Evolutionary conservation across 2,113 vertebrate species (phyloP).

Genomic region (Poicephalus gulielmi): DNA sequence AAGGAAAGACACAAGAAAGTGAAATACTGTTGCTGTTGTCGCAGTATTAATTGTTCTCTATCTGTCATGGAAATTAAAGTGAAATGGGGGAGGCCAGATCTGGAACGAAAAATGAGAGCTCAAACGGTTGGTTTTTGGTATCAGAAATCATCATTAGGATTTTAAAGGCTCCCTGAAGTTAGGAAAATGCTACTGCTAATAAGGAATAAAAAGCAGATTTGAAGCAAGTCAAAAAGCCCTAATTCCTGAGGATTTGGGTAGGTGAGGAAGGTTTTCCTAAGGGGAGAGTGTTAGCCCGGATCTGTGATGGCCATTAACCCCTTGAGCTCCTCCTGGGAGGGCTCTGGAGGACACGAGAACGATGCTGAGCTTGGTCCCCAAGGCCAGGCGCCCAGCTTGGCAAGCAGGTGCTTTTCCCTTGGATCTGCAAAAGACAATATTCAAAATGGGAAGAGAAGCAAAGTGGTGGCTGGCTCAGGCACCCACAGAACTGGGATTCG

Average conservation of each 20-base stretch:
- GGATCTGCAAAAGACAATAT: background rate
- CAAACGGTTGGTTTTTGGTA: background rate
- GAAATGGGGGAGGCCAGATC: background rate
- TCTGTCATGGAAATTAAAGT: background rate
- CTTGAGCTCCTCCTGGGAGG: background rate
- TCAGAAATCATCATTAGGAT: background rate
- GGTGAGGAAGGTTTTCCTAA: no score
- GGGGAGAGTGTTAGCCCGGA: background rate
- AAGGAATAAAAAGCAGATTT: background rate
- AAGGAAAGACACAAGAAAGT: background rate
- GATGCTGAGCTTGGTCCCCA: background rate
- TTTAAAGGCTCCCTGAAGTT: background rate
- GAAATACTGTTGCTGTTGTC: background rate
- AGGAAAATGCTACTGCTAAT: background rate
- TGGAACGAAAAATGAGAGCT: background rate
- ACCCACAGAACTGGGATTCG: accelerated
- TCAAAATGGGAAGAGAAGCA: background rate
- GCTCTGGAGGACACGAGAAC: accelerated
- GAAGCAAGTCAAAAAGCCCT: background rate
- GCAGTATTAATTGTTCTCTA: background rate
- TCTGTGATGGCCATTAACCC: background rate
- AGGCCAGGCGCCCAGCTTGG: accelerated
- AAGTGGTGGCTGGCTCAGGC: background rate
- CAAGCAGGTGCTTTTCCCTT: background rate
- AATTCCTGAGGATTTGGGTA: accelerated